Conservation (phyloP, 1,140 invertebrate genomes). For the Lethocerus indicus region DNA sequence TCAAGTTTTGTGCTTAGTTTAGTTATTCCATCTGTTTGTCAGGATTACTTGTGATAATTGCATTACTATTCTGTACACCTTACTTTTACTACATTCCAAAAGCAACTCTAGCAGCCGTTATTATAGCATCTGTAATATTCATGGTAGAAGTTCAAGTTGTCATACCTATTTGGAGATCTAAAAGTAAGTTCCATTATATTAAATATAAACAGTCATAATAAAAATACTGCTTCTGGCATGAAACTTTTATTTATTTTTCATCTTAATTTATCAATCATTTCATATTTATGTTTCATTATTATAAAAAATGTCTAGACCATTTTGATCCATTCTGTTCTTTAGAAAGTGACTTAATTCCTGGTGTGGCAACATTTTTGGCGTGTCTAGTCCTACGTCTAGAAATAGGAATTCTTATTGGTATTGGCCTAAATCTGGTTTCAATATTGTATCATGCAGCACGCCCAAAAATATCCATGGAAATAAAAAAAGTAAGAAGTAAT, state of each 20-base stretch:
- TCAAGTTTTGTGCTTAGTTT: not conserved
- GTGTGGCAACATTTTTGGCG: slow-evolving; percentile 64
- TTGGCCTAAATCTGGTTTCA: slow-evolving; percentile 76
- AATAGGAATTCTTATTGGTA: slow-evolving; percentile 76
- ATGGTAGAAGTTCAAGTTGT: slow-evolving; percentile 67
- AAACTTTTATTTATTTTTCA: no score
- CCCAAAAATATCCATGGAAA: slow-evolving; percentile 64
- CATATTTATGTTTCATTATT: not conserved
- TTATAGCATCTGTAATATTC: slow-evolving; percentile 65
- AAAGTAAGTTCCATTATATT: slow-evolving; percentile 53
- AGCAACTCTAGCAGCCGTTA: slow-evolving; percentile 58
- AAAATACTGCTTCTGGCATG: no score
- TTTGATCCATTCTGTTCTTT: slow-evolving; percentile 22
- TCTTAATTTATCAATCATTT: no score
- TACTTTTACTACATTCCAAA: slow-evolving; percentile 72
- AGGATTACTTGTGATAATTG: slow-evolving; percentile 54
- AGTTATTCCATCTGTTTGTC: slow-evolving; percentile 17
- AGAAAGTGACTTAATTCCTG: slow-evolving; percentile 75
- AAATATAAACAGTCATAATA: no score
- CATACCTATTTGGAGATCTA: slow-evolving; percentile 57
- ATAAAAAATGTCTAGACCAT: not conserved
- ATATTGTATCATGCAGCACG: slow-evolving; percentile 78
- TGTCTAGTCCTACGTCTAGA: slow-evolving; percentile 69
- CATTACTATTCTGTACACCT: slow-evolving; percentile 62
- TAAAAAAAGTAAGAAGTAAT: slow-evolving; percentile 38